A percentile compares a stretch with the other conserved stretches of the same genome.
Evolutionary conservation across 2,113 vertebrate genomes (phyloP).

Genomic region (Oceanodroma tethys): DNA sequence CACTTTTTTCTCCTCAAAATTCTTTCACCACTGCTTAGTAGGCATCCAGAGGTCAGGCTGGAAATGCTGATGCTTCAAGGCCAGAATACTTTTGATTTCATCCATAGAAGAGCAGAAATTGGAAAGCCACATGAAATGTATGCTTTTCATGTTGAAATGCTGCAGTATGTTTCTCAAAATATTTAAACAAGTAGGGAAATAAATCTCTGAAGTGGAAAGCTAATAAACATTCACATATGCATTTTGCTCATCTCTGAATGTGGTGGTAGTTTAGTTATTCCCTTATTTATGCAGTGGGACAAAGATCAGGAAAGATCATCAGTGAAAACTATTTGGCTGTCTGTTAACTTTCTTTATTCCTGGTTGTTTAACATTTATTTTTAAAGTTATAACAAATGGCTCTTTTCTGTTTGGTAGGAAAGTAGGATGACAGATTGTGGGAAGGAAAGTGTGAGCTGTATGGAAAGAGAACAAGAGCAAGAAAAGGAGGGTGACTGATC

Average conservation of each 20-base stretch:
- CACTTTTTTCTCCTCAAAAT: slow-evolving; percentile 59
- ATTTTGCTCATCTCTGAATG: slow-evolving; percentile 52
- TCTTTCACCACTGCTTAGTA: slow-evolving; percentile 41
- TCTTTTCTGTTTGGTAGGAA: slow-evolving; percentile 40
- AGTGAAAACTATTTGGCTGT: slow-evolving; percentile 42
- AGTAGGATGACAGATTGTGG: slow-evolving; percentile 39
- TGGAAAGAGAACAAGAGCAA: slow-evolving; percentile 18
- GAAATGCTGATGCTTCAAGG: slow-evolving; percentile 41
- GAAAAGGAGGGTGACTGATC: neutral
- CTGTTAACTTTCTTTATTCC: slow-evolving; percentile 28
- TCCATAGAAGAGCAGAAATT: slow-evolving; percentile 57
- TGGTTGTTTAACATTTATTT: slow-evolving; percentile 50
- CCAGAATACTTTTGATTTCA: slow-evolving; percentile 58
- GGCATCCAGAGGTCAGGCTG: slow-evolving; percentile 58
- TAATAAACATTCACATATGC: slow-evolving; percentile 68
- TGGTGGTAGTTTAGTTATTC: slow-evolving; percentile 2
- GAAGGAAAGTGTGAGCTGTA: slow-evolving; percentile 49
- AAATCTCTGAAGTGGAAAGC: slow-evolving; percentile 70
- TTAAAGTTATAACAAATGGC: slow-evolving; percentile 35
- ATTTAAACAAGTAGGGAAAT: slow-evolving; percentile 67
- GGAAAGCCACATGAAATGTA: slow-evolving; percentile 51
- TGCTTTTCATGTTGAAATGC: slow-evolving; percentile 66
- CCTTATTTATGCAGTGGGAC: slow-evolving; percentile 41
- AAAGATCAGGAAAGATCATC: slow-evolving; percentile 62
- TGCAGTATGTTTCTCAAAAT: slow-evolving; percentile 72